Evolutionary conservation across 1,140 invertebrate genomes (phyloP), one percentile per base, ranked within the genome.

Genomic region (Scaptodrosophila lebanonensis): DNA sequence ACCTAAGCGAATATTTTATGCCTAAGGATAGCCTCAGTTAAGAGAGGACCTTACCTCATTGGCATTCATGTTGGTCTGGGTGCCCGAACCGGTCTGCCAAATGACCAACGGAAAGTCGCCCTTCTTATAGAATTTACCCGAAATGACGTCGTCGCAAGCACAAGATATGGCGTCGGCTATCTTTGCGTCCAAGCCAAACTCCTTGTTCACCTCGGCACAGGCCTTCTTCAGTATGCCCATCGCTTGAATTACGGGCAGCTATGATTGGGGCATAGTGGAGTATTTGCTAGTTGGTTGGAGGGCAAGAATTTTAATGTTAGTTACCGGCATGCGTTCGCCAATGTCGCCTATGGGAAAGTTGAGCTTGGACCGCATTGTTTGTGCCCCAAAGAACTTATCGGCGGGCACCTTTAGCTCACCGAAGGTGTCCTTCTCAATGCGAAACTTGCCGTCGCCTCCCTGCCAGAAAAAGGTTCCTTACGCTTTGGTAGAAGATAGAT

Each of bases 1-100:
- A 95, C 93, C 91, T 92, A 51, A n/a, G 11, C n/a, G 16, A 25
- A 62, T 52, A 29, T 22, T 1, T 16, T 1, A 3, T 1, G 2
- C n/a, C 22, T 1, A 13, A n/a, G 9, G 5, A n/a, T n/a, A n/a
- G n/a, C n/a, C n/a, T n/a, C 38, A 13, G 11, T 35, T 7, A 9
- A 17, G 12, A 12, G 7, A 3, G 7, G 7, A 8, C n/a, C 39
- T 45, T 66, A 95, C 95, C 91, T 99, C 98, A 88, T 99, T 99
- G 1, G 96, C 94, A 86, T 99, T 99, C 98, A 99, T 99, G 86
- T 99, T 99, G 1, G 93, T 94, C 88, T 99, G 98, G 0, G 98
- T 99, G 16, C 98, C 98, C 38, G 98, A 99, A 3, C 98, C 98
- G 16, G 98, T 99, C 90, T 99, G 97, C 97, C 97, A 99, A 77